Evolutionary conservation across 2,797 vertebrate species (phyloP).

Genomic region (Staurois parvus): DNA sequence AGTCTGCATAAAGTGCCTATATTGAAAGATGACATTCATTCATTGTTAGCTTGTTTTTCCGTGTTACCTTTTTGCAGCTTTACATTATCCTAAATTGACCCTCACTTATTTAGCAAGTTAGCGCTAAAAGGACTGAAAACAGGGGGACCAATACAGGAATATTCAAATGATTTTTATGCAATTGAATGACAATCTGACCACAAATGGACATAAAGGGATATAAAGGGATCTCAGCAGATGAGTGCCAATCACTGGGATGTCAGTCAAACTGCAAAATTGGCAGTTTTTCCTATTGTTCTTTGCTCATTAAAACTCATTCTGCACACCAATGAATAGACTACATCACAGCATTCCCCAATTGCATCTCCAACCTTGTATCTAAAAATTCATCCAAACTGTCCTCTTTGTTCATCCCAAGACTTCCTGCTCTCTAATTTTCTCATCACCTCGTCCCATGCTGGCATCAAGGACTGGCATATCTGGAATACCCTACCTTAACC

Average conservation of each 20-base stretch:
- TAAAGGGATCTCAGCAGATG: neutral
- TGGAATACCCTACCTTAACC: too few relatives aligned
- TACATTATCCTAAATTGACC: constrained; percentile 40
- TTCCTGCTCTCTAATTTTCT: too few relatives aligned
- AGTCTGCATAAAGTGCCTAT: constrained; percentile 46
- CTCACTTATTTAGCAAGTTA: too few relatives aligned
- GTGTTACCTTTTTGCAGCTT: neutral
- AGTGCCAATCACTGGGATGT: neutral
- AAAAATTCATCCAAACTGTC: too few relatives aligned
- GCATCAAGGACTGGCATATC: too few relatives aligned
- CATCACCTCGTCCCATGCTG: too few relatives aligned
- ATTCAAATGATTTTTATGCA: neutral
- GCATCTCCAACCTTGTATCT: too few relatives aligned
- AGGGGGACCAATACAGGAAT: neutral
- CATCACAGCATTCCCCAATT: too few relatives aligned
- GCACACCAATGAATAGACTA: too few relatives aligned
- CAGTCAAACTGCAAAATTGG: neutral
- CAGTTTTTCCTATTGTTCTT: too few relatives aligned
- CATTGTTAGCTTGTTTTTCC: constrained; percentile 2
- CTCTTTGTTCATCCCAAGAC: too few relatives aligned
- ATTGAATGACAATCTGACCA: neutral
- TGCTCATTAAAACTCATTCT: too few relatives aligned
- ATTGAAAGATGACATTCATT: constrained; percentile 35
- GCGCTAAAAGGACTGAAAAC: neutral
- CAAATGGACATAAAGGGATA: neutral